These are phyloP conservation scores for Mesocricetus auratus DNA, from an alignment of 2,113 vertebrate species.

Conservation along the genomic window DNA sequence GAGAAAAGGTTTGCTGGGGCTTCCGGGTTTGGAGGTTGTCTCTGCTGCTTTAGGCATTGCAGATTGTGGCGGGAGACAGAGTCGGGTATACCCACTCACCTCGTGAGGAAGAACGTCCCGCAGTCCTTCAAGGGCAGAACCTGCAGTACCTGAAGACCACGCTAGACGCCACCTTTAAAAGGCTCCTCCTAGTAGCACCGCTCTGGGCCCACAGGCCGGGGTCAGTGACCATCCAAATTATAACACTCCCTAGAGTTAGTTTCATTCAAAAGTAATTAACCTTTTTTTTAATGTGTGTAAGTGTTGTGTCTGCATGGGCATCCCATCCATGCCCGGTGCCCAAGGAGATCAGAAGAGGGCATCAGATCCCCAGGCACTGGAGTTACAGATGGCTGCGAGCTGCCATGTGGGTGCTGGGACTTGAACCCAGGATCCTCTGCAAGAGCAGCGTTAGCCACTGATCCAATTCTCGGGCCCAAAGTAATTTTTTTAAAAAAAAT, in stretches of 20 bases:
- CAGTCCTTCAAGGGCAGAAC: too few relatives aligned
- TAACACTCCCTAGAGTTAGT: neutral
- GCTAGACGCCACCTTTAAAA: neutral
- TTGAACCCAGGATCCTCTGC: neutral
- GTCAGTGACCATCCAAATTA: neutral
- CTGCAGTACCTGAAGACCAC: neutral
- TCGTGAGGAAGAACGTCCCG: neutral
- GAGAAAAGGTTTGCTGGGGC: neutral
- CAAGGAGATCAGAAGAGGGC: neutral
- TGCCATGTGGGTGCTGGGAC: neutral
- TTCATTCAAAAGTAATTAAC: neutral
- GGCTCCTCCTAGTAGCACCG: neutral
- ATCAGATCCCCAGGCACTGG: neutral
- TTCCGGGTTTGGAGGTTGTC: neutral
- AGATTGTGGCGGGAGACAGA: neutral
- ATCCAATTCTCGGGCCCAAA: neutral
- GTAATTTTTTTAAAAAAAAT: neutral
- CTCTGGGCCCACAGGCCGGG: neutral
- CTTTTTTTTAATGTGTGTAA: neutral
- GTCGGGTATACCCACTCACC: neutral
- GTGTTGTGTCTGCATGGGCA: neutral
- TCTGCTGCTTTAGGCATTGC: neutral
- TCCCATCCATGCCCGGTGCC: neutral
- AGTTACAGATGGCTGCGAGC: neutral
- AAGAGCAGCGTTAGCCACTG: neutral